Conservation (phyloP, 2,888 invertebrate species). For the Caenorhabditis sp. region DNA sequence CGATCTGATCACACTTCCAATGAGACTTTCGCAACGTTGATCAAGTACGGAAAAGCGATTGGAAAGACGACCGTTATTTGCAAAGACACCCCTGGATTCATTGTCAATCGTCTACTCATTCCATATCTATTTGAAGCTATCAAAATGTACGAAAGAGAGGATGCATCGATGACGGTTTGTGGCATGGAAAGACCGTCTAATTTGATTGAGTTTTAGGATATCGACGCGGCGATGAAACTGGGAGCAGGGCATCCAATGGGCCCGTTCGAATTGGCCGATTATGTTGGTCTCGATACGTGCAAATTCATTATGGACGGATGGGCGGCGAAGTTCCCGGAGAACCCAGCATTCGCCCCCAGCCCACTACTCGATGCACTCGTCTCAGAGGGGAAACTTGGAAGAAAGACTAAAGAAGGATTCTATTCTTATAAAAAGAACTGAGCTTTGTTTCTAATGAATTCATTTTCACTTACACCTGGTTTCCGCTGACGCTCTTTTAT, state of each 20-base stretch:
- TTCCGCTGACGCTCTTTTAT: background rate
- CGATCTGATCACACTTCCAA: conserved; percentile 89
- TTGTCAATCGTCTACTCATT: conserved; percentile 91
- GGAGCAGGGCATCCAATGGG: conserved; percentile 95
- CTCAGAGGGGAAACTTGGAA: conserved; percentile 89
- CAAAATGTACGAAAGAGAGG: conserved; percentile 87
- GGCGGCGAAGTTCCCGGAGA: conserved; percentile 88
- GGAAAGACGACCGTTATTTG: conserved; percentile 92
- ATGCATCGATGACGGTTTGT: conserved; percentile 73
- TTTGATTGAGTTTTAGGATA: conserved; percentile 86
- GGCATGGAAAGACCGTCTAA: background rate
- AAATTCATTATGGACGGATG: conserved; percentile 90
- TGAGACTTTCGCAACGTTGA: conserved; percentile 88
- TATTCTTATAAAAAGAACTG: conserved; percentile 87
- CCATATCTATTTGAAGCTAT: conserved; percentile 91
- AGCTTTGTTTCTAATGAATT: background rate
- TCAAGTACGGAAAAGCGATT: conserved; percentile 90
- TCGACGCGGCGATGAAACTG: conserved; percentile 93
- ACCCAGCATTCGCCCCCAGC: conserved; percentile 87
- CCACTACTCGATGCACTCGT: conserved; percentile 88
- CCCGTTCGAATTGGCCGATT: conserved; percentile 91
- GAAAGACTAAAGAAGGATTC: conserved; percentile 91
- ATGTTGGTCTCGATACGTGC: conserved; percentile 89
- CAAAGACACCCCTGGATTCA: conserved; percentile 95
- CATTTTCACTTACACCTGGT: conserved; percentile 19